Conservation (phyloP, 2,888 invertebrate genomes). For the Operophtera brumata region DNA sequence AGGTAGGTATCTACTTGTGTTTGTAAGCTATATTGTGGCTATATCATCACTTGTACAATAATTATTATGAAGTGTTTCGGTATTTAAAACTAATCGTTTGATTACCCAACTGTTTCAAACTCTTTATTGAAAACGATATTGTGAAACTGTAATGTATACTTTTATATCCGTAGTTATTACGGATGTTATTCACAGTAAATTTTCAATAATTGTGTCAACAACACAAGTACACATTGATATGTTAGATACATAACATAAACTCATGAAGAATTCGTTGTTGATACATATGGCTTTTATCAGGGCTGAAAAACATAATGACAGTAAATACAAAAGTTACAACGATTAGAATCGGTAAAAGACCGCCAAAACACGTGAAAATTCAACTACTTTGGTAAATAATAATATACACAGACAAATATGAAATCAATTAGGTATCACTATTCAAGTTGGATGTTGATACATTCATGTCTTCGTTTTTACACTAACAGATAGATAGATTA, state of each 20-base stretch:
- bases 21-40: too few relatives aligned
- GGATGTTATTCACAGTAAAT: neutral
- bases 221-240: too few relatives aligned
- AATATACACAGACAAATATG: neutral
- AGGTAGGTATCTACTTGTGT: too few relatives aligned
- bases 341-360: neutral
- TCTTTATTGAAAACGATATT: constrained; percentile 4
- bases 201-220: too few relatives aligned
- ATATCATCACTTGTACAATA: neutral
- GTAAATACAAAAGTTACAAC: neutral
- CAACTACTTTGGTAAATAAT: neutral
- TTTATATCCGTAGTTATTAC: neutral
- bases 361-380: neutral
- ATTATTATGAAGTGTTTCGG: neutral
- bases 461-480: too few relatives aligned
- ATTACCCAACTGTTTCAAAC: constrained; percentile 3
- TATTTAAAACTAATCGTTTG: constrained; percentile 3
- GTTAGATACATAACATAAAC: neutral
- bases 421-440: too few relatives aligned
- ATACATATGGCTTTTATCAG: neutral
- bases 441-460: too few relatives aligned
- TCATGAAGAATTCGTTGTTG: neutral
- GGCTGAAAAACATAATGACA: neutral
- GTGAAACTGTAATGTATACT: neutral
- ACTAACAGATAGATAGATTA: too few relatives aligned